These are phyloP conservation scores for Presbytis comata DNA, from an alignment of 2,797 vertebrate species.

Conservation along the genomic window DNA sequence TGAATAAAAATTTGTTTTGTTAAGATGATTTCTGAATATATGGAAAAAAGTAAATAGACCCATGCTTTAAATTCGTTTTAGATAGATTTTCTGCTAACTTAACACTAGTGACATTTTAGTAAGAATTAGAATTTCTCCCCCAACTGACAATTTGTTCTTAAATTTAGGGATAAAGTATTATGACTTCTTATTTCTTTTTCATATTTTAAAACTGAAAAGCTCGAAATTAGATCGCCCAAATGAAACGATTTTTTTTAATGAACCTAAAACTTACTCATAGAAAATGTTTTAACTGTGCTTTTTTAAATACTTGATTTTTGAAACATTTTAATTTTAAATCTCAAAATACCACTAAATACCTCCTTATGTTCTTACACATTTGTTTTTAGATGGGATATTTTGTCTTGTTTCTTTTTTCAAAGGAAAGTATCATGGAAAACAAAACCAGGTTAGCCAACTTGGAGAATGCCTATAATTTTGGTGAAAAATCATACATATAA, in stretches of 20 bases:
- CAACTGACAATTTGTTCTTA: neutral
- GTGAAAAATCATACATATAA: neutral
- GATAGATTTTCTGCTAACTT: neutral
- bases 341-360: neutral
- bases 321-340: constrained; percentile 24
- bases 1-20: neutral
- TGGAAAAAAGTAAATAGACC: neutral
- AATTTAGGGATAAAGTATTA: neutral
- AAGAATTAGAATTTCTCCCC: neutral
- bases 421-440: neutral
- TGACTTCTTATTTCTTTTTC: neutral
- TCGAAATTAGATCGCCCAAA: neutral
- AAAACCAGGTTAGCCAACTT: constrained; percentile 15
- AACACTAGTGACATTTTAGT: neutral
- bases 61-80: neutral
- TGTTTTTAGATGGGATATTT: constrained; percentile 17
- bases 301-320: constrained; percentile 31
- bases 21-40: constrained; percentile 11
- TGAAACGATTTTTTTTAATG: neutral
- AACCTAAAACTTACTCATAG: neutral
- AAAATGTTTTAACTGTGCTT: constrained; percentile 26
- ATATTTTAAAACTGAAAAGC: constrained; percentile 2
- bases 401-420: constrained; percentile 33
- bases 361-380: neutral
- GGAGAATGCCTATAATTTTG: neutral